Evolutionary conservation across 1,140 invertebrate species (phyloP).

Genomic region (Proctacanthus coquilletti): DNA sequence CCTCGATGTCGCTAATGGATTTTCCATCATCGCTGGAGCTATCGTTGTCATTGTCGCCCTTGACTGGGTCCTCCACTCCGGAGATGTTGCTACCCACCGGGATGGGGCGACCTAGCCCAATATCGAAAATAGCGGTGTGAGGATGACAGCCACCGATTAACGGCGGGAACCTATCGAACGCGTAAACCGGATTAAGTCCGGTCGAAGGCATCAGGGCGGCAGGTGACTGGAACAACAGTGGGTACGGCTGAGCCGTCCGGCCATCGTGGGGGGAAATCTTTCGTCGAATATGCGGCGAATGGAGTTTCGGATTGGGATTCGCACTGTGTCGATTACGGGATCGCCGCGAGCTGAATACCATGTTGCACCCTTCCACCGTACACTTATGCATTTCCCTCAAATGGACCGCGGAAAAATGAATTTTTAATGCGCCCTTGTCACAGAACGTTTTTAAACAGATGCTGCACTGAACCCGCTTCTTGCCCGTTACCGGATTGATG

Average conservation of each 20-base stretch:
- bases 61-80: too few species aligned
- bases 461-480: constrained; percentile 95
- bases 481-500: constrained; percentile 81
- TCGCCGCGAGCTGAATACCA: constrained; percentile 61
- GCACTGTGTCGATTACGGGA: constrained; percentile 71
- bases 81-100: too few species aligned
- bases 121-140: constrained; percentile 13
- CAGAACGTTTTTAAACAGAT: constrained; percentile 98
- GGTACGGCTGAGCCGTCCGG: constrained; percentile 70
- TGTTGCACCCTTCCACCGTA: constrained; percentile 61
- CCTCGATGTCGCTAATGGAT: background rate
- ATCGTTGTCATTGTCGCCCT: background rate
- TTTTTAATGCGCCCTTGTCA: constrained; percentile 98
- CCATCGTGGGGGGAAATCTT: constrained; percentile 90
- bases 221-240: constrained; percentile 39
- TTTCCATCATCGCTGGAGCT: constrained; percentile 5
- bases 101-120: too few species aligned
- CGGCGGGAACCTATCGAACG: constrained; percentile 39
- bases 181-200: constrained; percentile 42
- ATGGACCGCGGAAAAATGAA: constrained; percentile 96
- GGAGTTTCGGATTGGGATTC: constrained; percentile 96
- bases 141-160: too few species aligned
- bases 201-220: constrained; percentile 26
- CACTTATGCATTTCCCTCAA: constrained; percentile 61
- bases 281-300: constrained; percentile 81